A percentile compares a stretch with the other conserved stretches of the same genome.
Evolutionary conservation across 2,113 vertebrate species (phyloP).

Genomic region (Epinephelus lanceolatus): DNA sequence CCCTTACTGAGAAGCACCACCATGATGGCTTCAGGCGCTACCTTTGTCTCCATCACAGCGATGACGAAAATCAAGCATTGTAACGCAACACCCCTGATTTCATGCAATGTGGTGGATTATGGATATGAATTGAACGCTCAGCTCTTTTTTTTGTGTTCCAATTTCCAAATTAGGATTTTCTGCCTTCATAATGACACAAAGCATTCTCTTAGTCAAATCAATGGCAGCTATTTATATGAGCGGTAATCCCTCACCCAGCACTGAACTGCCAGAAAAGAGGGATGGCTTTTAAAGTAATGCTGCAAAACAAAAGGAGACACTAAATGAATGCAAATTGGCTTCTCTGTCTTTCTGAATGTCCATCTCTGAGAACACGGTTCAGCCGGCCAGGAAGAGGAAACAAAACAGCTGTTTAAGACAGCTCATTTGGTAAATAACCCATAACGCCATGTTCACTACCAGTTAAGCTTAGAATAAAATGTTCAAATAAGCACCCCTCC

Average conservation of each 20-base stretch:
- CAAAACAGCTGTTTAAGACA: slow-evolving; percentile 56
- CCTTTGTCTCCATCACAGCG: slow-evolving; percentile 84
- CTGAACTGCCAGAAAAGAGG: slow-evolving; percentile 80
- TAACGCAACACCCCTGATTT: slow-evolving; percentile 85
- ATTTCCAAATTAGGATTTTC: slow-evolving; percentile 89
- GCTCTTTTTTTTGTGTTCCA: slow-evolving; percentile 80
- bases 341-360: slow-evolving; percentile 69
- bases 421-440: slow-evolving; percentile 73
- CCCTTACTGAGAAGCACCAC: slow-evolving; percentile 70
- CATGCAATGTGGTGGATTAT: slow-evolving; percentile 86
- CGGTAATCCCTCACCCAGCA: slow-evolving; percentile 82
- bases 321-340: slow-evolving; percentile 78
- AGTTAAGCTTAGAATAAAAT: slow-evolving; percentile 71
- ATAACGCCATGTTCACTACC: slow-evolving; percentile 61
- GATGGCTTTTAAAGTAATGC: slow-evolving; percentile 82
- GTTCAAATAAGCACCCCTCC: slow-evolving; percentile 65
- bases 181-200: slow-evolving; percentile 85
- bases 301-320: slow-evolving; percentile 74
- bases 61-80: slow-evolving; percentile 84
- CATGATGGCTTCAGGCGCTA: slow-evolving; percentile 82
- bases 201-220: slow-evolving; percentile 86
- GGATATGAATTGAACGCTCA: slow-evolving; percentile 83
- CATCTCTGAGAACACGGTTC: slow-evolving; percentile 59
- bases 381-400: slow-evolving; percentile 30
- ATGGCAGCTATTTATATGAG: slow-evolving; percentile 87